Base-by-base conservation (phyloP, 2,888 invertebrate genomes). In the Acrocyrtus sp. region DNA sequence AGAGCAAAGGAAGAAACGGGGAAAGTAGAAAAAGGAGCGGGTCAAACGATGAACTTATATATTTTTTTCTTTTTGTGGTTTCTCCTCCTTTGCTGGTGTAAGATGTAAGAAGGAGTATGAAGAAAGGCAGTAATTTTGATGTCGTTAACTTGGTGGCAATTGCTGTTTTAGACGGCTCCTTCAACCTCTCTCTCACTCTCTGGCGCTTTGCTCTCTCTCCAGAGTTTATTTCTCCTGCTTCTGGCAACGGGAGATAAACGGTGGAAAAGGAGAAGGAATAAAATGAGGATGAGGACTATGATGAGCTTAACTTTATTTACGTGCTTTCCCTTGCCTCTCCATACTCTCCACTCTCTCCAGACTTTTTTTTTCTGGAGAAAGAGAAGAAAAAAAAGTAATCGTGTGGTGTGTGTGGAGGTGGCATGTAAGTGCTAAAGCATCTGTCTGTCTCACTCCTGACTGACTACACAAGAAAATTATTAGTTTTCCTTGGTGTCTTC, bases 121-220 rank as follows among this genome's bases (percentile, higher is more conserved):
- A 43, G 8, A 34, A 65, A 56, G 34, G 34, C 50, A 56, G 56
- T 34, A 54, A 65, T 47, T 54, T 53, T 65, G 54, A 65, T 54
- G 65, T 65, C 65, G 65, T 56, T 56, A 65, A 56, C 65, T n/a
- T 65, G 43, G 56, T 65, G 47, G 65, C 65, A 65, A 65, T 56
- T 56, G 47, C 63, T 63, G 65, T 56, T 56, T 65, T 56, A 47
- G 65, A 65, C 65, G 56, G 51, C 27, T 50, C 61, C 47, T 60
- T 47, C 27, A 60, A 26, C 29, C 57, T 21, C 48, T 22, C 22
- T 48, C 22, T 39, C n/a, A 17, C 19, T 56, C 56, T 56, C 53
- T 24, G 24, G 15, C 12, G 29, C 39, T 24, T 39, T 19, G 17
- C 21, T 15, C 39, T n/a, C n/a, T n/a, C n/a, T n/a, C n/a, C n/a